phyloP scores from a whole-genome alignment of 2,888 invertebrate genomes.

The Cephonodes hylas region DNA sequence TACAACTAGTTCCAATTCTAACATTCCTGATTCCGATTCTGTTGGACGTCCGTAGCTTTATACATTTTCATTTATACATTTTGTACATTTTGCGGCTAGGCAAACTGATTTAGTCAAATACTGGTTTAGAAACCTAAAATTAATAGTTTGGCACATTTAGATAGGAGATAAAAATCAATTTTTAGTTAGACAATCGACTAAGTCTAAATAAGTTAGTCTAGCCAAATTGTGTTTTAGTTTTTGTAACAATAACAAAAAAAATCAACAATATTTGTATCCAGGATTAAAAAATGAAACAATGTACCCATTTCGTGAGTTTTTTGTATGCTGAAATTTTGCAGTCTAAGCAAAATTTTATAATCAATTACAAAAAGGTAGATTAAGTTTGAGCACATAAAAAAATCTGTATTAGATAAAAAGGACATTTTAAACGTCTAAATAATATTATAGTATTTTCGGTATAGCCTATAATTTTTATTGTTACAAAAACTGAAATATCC shows the following conservation, averaged over 20 bases:
- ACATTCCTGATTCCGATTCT: background rate
- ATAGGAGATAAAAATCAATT: slow-evolving; percentile 27
- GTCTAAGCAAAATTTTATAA: background rate
- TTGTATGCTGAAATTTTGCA: background rate
- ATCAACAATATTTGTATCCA: background rate
- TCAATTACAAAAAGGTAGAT: too few relatives aligned
- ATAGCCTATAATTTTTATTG: background rate
- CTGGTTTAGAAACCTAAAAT: slow-evolving; percentile 16
- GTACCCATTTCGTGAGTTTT: background rate
- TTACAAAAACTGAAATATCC: background rate
- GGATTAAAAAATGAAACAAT: too few relatives aligned
- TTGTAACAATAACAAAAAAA: background rate
- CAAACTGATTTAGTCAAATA: slow-evolving; percentile 34
- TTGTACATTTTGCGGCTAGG: slow-evolving; percentile 29
- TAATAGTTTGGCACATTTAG: slow-evolving; percentile 20
- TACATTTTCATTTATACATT: too few relatives aligned
- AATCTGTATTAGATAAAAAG: too few relatives aligned
- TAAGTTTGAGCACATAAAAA: too few relatives aligned
- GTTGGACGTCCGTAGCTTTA: background rate
- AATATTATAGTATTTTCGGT: background rate
- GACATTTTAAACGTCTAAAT: too few relatives aligned
- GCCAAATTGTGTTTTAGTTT: slow-evolving; percentile 13
- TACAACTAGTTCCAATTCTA: background rate
- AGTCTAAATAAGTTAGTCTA: slow-evolving; percentile 33
- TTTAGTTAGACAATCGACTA: slow-evolving; percentile 30